These are phyloP conservation scores for Eilema caniola DNA, from an alignment of 2,888 invertebrate species.

Conservation along the genomic window DNA sequence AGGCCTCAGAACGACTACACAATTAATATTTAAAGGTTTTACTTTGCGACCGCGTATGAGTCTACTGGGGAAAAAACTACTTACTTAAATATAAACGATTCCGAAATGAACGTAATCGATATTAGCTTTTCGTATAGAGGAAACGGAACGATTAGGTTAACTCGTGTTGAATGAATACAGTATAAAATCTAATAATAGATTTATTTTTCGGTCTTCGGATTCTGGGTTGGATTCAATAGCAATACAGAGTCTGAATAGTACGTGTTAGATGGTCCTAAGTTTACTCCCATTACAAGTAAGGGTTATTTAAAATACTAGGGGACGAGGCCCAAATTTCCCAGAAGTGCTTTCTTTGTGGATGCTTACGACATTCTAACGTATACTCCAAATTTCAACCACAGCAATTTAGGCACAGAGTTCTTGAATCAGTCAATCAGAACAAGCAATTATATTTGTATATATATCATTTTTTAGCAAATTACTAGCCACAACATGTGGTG, in stretches of 20 bases:
- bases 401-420: not conserved
- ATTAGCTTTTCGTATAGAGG: not conserved
- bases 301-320: too few relatives aligned
- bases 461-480: slow-evolving; percentile 21
- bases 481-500: slow-evolving; percentile 36
- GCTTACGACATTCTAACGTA: not conserved
- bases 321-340: too few relatives aligned
- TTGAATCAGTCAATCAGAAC: not conserved
- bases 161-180: too few relatives aligned
- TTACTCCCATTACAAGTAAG: too few relatives aligned
- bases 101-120: slow-evolving; percentile 27
- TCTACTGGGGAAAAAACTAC: slow-evolving; percentile 30
- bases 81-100: slow-evolving; percentile 29
- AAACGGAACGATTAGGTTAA: too few relatives aligned
- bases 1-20: slow-evolving; percentile 31
- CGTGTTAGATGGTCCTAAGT: not conserved
- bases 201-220: too few relatives aligned
- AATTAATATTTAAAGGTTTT: slow-evolving; percentile 51
- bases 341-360: too few relatives aligned
- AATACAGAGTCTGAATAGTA: not conserved
- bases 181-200: too few relatives aligned
- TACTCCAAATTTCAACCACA: not conserved
- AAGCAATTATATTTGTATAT: not conserved
- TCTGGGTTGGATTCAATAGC: not conserved
- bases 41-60: slow-evolving; percentile 50